Conservation (phyloP, 2,888 invertebrate species). For the Proisotoma minuta region DNA sequence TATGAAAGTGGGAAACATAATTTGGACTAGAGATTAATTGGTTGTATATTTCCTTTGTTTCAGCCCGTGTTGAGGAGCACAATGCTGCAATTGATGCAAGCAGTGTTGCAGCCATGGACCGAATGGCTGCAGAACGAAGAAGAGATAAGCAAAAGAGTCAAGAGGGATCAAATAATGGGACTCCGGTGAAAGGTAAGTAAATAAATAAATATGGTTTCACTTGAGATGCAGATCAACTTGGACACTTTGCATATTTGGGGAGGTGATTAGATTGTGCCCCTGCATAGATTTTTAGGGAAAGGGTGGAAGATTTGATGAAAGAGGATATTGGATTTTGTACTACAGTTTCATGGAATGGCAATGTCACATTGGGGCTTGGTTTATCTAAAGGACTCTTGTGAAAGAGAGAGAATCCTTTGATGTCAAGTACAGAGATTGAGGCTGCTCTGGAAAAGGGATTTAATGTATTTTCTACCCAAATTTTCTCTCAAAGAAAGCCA, state of each 20-base stretch:
- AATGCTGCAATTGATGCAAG: slow-evolving; percentile 38
- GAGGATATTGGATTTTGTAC: slow-evolving; percentile 12
- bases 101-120: background rate
- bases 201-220: too few relatives aligned
- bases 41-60: slow-evolving; percentile 7
- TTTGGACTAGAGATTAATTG: too few relatives aligned
- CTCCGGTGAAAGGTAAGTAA: too few relatives aligned
- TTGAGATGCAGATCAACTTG: too few relatives aligned
- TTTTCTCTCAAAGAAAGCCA: background rate
- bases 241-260: too few relatives aligned
- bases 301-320: slow-evolving; percentile 7
- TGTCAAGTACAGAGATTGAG: slow-evolving; percentile 44
- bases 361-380: slow-evolving; percentile 9
- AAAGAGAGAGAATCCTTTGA: slow-evolving; percentile 45
- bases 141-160: slow-evolving; percentile 1
- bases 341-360: background rate
- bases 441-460: slow-evolving; percentile 12
- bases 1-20: too few relatives aligned
- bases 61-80: slow-evolving; percentile 27
- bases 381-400: slow-evolving; percentile 19
- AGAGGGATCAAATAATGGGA: background rate
- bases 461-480: slow-evolving; percentile 13
- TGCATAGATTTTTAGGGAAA: slow-evolving; percentile 8
- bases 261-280: slow-evolving; percentile 3
- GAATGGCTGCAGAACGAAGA: background rate